A percentile compares a stretch with the other conserved stretches of the same genome.
Evolutionary conservation across 1,140 invertebrate species (phyloP).

Genomic region (Penaeus japonicus): DNA sequence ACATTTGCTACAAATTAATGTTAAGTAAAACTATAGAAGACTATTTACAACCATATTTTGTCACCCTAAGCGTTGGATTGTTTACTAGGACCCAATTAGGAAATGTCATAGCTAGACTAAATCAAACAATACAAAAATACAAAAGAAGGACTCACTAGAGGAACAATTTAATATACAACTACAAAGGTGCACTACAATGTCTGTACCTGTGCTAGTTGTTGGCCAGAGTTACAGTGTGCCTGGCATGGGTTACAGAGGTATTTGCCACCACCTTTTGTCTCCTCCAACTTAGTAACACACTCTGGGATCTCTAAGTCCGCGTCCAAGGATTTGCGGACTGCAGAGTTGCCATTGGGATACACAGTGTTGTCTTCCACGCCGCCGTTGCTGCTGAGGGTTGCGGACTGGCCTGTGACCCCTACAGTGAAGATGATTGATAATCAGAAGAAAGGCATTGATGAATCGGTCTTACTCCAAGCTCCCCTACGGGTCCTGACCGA

Average conservation of each 20-base stretch:
- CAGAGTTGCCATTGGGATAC: neutral
- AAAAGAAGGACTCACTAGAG: neutral
- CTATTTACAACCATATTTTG: no score
- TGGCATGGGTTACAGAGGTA: slow-evolving; percentile 58
- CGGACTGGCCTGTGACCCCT: slow-evolving; percentile 50
- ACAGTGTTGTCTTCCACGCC: neutral
- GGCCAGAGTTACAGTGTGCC: slow-evolving; percentile 57
- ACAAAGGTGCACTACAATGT: neutral
- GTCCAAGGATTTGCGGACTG: no score
- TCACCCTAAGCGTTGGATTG: no score
- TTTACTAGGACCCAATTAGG: no score
- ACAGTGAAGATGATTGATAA: slow-evolving; percentile 60
- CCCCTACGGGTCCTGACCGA: slow-evolving; percentile 46
- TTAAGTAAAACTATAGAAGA: no score
- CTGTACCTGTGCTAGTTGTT: slow-evolving; percentile 56
- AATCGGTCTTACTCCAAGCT: slow-evolving; percentile 49
- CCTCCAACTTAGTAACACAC: slow-evolving; percentile 57
- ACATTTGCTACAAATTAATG: no score
- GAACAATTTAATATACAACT: neutral
- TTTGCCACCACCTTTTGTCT: slow-evolving; percentile 56
- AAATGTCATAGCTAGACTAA: no score
- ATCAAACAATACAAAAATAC: no score
- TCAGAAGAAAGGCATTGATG: slow-evolving; percentile 53
- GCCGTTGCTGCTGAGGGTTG: slow-evolving; percentile 13
- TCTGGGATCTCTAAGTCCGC: slow-evolving; percentile 50